A percentile compares a stretch with the other conserved stretches of the same genome.
phyloP scores from a whole-genome alignment of 2,797 vertebrate species.

The Pygocentrus nattereri region DNA sequence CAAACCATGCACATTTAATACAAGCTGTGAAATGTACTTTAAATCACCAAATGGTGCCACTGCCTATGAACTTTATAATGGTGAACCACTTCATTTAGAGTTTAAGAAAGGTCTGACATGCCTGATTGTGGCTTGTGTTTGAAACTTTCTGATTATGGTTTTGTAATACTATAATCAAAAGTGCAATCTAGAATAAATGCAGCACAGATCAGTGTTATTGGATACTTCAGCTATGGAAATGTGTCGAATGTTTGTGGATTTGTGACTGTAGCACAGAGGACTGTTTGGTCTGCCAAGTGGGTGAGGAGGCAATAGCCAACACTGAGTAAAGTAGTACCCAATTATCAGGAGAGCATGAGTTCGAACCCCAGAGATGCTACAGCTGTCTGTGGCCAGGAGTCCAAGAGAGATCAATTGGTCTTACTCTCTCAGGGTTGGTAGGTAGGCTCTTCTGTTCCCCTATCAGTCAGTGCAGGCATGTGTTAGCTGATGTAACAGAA shows the following conservation, averaged over 20 bases:
- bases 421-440: too few species aligned
- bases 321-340: too few species aligned
- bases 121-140: background rate
- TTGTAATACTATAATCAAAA: background rate
- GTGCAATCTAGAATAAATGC: constrained; percentile 14
- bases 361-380: too few species aligned
- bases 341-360: too few species aligned
- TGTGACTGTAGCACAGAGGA: background rate
- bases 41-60: background rate
- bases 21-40: background rate
- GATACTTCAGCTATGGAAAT: background rate
- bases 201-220: constrained; percentile 27
- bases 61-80: background rate
- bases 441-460: too few species aligned
- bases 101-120: background rate
- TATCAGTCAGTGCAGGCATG: too few species aligned
- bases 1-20: background rate
- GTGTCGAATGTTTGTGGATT: background rate
- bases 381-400: too few species aligned
- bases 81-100: background rate
- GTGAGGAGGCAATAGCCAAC: too few species aligned
- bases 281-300: too few species aligned
- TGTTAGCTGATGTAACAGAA: too few species aligned
- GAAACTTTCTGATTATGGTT: background rate
- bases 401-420: too few species aligned